Base-by-base conservation (phyloP, 2,888 invertebrate species). In the Argyresthia goedartella region DNA sequence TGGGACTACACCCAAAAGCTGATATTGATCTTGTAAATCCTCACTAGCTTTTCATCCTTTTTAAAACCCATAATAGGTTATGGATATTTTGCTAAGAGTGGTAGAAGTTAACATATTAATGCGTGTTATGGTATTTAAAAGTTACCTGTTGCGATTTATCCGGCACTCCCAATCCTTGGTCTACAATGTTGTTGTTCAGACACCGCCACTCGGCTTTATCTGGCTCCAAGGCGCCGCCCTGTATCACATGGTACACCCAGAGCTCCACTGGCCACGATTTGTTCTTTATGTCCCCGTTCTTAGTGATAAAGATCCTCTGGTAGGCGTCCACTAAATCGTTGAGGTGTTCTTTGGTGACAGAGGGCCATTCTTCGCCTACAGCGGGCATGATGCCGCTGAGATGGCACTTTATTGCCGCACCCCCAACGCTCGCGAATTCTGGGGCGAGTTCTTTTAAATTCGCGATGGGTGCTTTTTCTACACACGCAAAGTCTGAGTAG, bases 361-460 rank as follows among this genome's bases (percentile, higher is more conserved):
- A 78, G 0, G 90, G 88, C 92, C 92, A 93, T 25, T 82, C 84
- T 0, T 86, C 81, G 0, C 89, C 91, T 0, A 92, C 91, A 0
- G 93, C 92, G 0, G 95, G 92, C 25, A 81, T 73, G 9, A 95
- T 88, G 15, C 92, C 92, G 1, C 89, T 89, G 50, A 96, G 68
- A 65, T 92, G 91, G 56, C 95, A 92, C 58, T 89, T 89, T 16
- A 91, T 79, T 0, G 90, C 90, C 0, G 89, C 89, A 54, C 90
- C 88, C 0, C 88, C 87, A 0, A 88, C 70, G 0, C 71, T 67
- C 8, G 71, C 64, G 56, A 92, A 91, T 8, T 84, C 70, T 0
- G 75, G 61, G 10, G 84, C 67, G 4, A 93, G 75, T 1, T 81
- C 73, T 50, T 81, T 88, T 14, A 94, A 69, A 48, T 80, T 68